Evolutionary conservation across 2,888 invertebrate species (phyloP), one percentile per base, ranked within the genome.

Genomic region (Oithona nana): DNA sequence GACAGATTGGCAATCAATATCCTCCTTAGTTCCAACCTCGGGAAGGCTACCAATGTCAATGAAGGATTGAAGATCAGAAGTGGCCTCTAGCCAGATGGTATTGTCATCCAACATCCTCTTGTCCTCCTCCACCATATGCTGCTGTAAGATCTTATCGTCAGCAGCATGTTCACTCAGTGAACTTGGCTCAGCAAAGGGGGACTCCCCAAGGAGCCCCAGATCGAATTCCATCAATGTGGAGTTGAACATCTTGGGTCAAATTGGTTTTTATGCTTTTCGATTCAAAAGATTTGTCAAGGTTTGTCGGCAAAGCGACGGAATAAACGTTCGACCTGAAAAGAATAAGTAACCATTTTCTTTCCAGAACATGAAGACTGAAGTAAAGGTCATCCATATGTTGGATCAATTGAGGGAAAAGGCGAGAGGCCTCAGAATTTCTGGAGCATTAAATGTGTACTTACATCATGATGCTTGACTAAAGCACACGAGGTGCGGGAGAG

Each of bases 401-500:
- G n/a, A n/a, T n/a, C n/a, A n/a, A n/a, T n/a, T n/a, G n/a, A n/a
- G n/a, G n/a, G n/a, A n/a, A n/a, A n/a, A n/a, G n/a, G n/a, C 16
- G 39, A 39, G 39, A 6, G 16, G 16, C 8, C 39, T 39, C 39
- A 39, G 16, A 16, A 39, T 39, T 6, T n/a, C n/a, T n/a, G n/a
- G n/a, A n/a, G 39, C 39, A 6, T 11, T 11, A 39, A 39, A 11
- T 39, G 54, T 16, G 26, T 4, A 54, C 54, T 54, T 26, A 54
- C 54, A 24, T 26, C 54, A 54, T 54, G 22, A 26, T 54, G 54
- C 54, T 54, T 54, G 54, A 16, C 24, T 26, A 54, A 20, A 54
- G 54, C 54, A 54, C 54, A 26, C 54, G 54, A 54, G 54, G 54
- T 54, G 54, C 54, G 20, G 54, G 54, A 54, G 22, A 54, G 24